phyloP scores from a whole-genome alignment of 1,140 invertebrate genomes.

The Phortica variegata region DNA sequence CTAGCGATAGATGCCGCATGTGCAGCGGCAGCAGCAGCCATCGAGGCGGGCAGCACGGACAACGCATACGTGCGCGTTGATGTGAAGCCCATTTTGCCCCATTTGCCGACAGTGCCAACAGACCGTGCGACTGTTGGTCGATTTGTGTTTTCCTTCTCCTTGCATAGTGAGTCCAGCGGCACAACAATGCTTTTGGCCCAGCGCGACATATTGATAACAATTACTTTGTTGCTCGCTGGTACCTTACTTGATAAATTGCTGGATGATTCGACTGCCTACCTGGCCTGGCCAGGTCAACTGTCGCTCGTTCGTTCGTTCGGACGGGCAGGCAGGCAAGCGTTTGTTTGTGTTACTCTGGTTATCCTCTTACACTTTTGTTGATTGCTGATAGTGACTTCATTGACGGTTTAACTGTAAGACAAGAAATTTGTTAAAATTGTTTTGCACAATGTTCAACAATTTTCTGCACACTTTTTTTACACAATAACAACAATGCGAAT shows the following conservation, averaged over 20 bases:
- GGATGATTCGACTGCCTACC: no score
- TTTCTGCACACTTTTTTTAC: no score
- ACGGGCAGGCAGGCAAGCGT: conserved; percentile 5
- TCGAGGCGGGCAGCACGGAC: conserved; percentile 37
- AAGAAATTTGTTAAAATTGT: no score
- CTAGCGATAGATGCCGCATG: conserved; percentile 49
- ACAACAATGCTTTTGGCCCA: conserved; percentile 65
- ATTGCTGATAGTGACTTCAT: no score
- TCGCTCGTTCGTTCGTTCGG: conserved; percentile 1
- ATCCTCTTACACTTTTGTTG: no score
- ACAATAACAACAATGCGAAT: conserved; percentile 20
- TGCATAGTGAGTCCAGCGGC: conserved; percentile 63
- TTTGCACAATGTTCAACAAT: no score
- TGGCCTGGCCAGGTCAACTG: no score
- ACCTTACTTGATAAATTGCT: no score
- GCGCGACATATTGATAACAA: conserved; percentile 60
- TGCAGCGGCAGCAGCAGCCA: conserved; percentile 56
- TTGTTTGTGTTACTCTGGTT: no score
- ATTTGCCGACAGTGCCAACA: conserved; percentile 86
- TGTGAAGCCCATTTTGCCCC: conserved; percentile 91
- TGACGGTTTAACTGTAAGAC: no score
- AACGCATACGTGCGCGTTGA: conserved; percentile 71
- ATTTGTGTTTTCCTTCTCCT: conserved; percentile 81
- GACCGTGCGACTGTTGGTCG: conserved; percentile 83
- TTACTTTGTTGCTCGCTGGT: conserved; percentile 8